phyloP scores from a whole-genome alignment of 2,113 vertebrate genomes.

The Bucco capensis region DNA sequence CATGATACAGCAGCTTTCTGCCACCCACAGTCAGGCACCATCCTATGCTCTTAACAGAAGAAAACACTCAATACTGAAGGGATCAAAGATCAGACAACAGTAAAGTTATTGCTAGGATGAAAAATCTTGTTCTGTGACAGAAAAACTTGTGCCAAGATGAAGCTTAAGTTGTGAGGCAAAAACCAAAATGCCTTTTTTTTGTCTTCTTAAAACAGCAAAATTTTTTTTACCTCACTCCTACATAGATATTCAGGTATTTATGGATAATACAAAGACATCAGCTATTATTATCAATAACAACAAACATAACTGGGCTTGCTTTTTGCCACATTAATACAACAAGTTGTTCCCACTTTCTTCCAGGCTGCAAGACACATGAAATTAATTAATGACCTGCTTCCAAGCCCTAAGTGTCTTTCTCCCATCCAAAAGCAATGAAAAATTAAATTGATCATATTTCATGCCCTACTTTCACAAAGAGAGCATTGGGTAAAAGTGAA shows the following conservation, averaged over 20 bases:
- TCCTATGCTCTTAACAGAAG: not conserved
- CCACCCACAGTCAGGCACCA: not conserved
- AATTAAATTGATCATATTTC: not conserved
- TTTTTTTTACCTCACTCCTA: not conserved
- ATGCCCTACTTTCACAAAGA: not conserved
- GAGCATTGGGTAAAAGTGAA: not conserved
- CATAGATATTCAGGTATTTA: not conserved
- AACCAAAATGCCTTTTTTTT: rapidly evolving
- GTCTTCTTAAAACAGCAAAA: not conserved
- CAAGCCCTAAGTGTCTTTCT: not conserved
- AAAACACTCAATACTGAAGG: not conserved
- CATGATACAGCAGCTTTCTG: not conserved
- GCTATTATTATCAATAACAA: not conserved
- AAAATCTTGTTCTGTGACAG: not conserved
- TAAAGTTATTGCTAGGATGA: not conserved
- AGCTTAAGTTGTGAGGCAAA: not conserved
- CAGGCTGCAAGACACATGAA: not conserved
- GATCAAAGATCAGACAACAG: not conserved
- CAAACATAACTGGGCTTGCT: not conserved
- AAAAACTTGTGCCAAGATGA: not conserved
- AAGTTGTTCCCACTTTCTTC: not conserved
- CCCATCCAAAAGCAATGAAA: not conserved
- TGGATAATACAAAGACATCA: not conserved
- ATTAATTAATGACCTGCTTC: not conserved
- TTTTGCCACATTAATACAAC: not conserved